Evolutionary conservation across 2,888 invertebrate species (phyloP), one percentile per base, ranked within the genome.

Genomic region (Adineta ricciae): DNA sequence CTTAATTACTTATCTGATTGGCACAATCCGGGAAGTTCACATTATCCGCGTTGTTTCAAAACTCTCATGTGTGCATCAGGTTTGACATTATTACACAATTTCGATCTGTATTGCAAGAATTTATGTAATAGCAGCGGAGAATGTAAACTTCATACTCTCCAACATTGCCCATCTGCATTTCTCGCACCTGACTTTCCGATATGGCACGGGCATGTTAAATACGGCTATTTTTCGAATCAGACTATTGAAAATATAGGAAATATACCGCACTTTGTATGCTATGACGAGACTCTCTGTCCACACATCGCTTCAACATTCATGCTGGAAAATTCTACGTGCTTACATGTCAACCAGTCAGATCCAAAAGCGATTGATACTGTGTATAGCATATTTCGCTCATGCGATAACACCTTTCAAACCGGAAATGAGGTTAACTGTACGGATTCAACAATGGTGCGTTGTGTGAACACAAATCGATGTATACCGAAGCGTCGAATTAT

Each of bases 291-390:
- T n/a, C 21, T 21, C 5, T 54, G 54, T 54, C 8, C 54, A n/a
- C 24, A 21, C 24, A 19, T 54, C 3, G n/a, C n/a, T 19, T n/a
- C 54, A 24, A 54, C 54, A 54, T 54, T 54, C 21, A n/a, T 7
- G 8, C 2, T 54, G 1, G 54, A 54, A n/a, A 54, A 21, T 54
- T 54, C 24, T 54, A 54, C 54, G n/a, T 54, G 54, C n/a, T n/a
- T 54, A 54, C 24, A 54, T 54, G n/a, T 2, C 8, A 4, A 54
- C 5, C 21, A 7, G n/a, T 21, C 24, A 9, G n/a, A 54, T 1
- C n/a, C n/a, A 0, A 4, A 2, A 54, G 3, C 21, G 8, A 21
- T 2, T 1, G 8, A 54, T 5, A 4, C 4, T n/a, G 5, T n/a
- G 5, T 54, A 54, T n/a, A 7, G 1, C 0, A 21, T 4, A n/a